A percentile compares a stretch with the other conserved stretches of the same genome.
Conservation (phyloP, 2,888 invertebrate species). For the Nasonovia ribisnigri region DNA sequence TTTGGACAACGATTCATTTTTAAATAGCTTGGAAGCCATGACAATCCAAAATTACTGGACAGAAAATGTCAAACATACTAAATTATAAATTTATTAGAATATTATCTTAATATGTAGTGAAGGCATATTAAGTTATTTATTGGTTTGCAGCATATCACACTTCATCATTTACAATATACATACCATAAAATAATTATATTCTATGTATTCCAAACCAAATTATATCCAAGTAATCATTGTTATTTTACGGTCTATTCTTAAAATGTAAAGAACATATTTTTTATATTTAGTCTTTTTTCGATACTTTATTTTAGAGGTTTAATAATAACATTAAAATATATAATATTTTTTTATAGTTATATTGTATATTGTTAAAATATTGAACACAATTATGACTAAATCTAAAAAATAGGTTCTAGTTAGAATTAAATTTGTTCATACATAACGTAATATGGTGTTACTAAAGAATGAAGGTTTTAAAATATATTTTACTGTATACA, state of each 20-base stretch:
- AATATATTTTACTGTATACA: neutral
- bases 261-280: slow-evolving; percentile 26
- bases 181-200: neutral
- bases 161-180: neutral
- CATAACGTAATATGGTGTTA: neutral
- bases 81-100: slow-evolving; percentile 74
- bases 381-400: neutral
- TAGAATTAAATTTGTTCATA: neutral
- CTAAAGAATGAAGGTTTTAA: neutral
- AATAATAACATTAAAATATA: neutral
- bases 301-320: slow-evolving; percentile 17
- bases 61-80: slow-evolving; percentile 90
- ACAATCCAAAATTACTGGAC: slow-evolving; percentile 96
- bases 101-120: slow-evolving; percentile 19
- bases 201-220: slow-evolving; percentile 1
- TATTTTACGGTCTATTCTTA: neutral
- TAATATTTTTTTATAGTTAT: slow-evolving; percentile 15
- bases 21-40: slow-evolving; percentile 93
- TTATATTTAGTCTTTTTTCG: neutral
- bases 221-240: neutral
- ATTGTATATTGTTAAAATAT: neutral
- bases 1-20: slow-evolving; percentile 92
- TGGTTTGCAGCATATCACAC: slow-evolving; percentile 13
- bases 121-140: neutral
- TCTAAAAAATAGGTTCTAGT: neutral